Percentiles rank a stretch among this genome's conserved stretches.
phyloP scores from a whole-genome alignment of 2,888 invertebrate species.

The Meiosimyza platycephala region DNA sequence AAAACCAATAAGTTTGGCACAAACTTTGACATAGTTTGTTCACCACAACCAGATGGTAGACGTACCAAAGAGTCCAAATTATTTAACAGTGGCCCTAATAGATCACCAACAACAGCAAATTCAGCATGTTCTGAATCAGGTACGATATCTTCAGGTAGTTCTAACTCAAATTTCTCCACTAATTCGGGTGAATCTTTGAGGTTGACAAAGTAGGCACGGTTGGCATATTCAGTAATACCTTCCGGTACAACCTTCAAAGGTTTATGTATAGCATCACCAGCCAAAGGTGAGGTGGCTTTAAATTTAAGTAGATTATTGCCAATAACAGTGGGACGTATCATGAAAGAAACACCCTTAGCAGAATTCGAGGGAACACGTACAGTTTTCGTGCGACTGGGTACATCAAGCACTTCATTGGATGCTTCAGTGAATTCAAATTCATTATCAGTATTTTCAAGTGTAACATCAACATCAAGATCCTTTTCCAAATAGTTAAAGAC shows the following conservation, averaged over 20 bases:
- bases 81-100: slow-evolving; percentile 72
- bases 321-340: slow-evolving; percentile 79
- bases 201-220: slow-evolving; percentile 80
- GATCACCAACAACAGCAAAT: slow-evolving; percentile 72
- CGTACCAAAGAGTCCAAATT: slow-evolving; percentile 73
- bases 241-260: slow-evolving; percentile 83
- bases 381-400: slow-evolving; percentile 78
- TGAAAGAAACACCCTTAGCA: slow-evolving; percentile 83
- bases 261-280: slow-evolving; percentile 82
- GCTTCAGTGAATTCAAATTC: slow-evolving; percentile 87
- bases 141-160: slow-evolving; percentile 79
- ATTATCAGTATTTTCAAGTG: slow-evolving; percentile 82
- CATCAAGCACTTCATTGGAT: slow-evolving; percentile 88
- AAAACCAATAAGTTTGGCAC: slow-evolving; percentile 79
- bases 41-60: slow-evolving; percentile 79
- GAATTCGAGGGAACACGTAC: slow-evolving; percentile 77
- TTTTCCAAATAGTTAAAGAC: slow-evolving; percentile 87
- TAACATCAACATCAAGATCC: slow-evolving; percentile 81
- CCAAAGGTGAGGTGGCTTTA: slow-evolving; percentile 77
- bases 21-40: slow-evolving; percentile 78
- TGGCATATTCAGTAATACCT: slow-evolving; percentile 80
- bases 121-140: slow-evolving; percentile 72
- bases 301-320: slow-evolving; percentile 81
- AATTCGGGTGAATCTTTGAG: slow-evolving; percentile 70
- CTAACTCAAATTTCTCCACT: slow-evolving; percentile 76